These are phyloP conservation scores for Drosophila sp. DNA, from an alignment of 1,140 invertebrate species.

Conservation along the genomic window DNA sequence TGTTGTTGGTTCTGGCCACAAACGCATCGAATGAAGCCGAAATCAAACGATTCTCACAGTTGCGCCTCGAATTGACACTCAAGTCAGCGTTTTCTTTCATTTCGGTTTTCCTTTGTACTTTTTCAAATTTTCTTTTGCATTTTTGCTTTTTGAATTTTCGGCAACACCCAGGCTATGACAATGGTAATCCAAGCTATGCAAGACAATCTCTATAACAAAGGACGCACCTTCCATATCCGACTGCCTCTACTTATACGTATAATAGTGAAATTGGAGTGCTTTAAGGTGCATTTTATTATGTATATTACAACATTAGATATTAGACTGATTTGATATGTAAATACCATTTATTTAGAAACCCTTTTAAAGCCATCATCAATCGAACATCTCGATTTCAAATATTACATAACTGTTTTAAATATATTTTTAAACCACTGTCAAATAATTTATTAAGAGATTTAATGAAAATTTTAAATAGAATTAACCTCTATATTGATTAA, in stretches of 20 bases:
- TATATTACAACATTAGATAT: no score
- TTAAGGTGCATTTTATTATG: no score
- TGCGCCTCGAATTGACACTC: constrained; percentile 40
- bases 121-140: constrained; percentile 14
- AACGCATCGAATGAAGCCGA: constrained; percentile 52
- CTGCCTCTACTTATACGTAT: not conserved
- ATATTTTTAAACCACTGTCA: no score
- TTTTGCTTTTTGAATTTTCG: constrained; percentile 41
- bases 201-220: constrained; percentile 15
- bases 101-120: constrained; percentile 1
- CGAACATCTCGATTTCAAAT: no score
- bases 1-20: constrained; percentile 38
- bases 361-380: no score
- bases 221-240: constrained; percentile 14
- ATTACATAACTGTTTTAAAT: no score
- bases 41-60: constrained; percentile 69
- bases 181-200: constrained; percentile 65
- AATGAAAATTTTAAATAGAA: no score
- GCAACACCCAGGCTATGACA: constrained; percentile 66
- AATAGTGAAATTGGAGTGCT: no score
- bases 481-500: no score
- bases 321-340: no score
- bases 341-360: no score
- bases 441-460: no score
- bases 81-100: constrained; percentile 2